Percentiles rank a stretch among this genome's conserved stretches.
Evolutionary conservation across 1,140 invertebrate species (phyloP).

Genomic region (Lamellibrachia luymesi): DNA sequence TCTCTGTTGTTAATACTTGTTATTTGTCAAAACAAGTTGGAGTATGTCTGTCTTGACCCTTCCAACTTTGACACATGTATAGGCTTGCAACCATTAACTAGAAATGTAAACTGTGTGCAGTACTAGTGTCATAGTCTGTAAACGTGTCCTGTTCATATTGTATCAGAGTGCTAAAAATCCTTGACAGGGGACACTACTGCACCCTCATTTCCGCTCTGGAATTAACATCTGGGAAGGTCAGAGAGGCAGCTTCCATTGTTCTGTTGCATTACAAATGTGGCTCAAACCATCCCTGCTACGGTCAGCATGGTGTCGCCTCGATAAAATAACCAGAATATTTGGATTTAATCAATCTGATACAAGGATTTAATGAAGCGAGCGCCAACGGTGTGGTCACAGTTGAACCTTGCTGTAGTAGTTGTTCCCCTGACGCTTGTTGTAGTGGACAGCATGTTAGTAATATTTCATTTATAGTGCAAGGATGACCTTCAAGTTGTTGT

Average conservation of each 20-base stretch:
- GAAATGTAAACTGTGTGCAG: too few relatives aligned
- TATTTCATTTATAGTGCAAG: background rate
- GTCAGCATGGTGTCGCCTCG: background rate
- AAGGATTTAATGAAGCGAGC: background rate
- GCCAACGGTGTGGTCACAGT: background rate
- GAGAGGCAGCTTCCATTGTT: background rate
- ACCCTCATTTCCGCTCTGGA: too few relatives aligned
- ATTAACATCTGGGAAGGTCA: too few relatives aligned
- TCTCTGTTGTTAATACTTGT: too few relatives aligned
- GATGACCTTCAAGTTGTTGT: background rate
- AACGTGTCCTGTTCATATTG: too few relatives aligned
- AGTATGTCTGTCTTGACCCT: too few relatives aligned
- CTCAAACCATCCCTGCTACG: background rate
- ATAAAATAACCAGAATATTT: background rate
- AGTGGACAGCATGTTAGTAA: background rate
- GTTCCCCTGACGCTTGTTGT: background rate
- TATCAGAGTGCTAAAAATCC: too few relatives aligned
- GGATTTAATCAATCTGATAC: background rate
- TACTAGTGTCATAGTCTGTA: too few relatives aligned
- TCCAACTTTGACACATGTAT: too few relatives aligned
- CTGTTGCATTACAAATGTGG: background rate
- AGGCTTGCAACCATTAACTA: too few relatives aligned
- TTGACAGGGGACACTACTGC: too few relatives aligned
- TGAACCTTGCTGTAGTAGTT: background rate
- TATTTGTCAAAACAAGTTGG: too few relatives aligned